A percentile compares a stretch with the other conserved stretches of the same genome.
Evolutionary conservation across 1,140 invertebrate genomes (phyloP).

Genomic region (Panagrolaimus sp.): DNA sequence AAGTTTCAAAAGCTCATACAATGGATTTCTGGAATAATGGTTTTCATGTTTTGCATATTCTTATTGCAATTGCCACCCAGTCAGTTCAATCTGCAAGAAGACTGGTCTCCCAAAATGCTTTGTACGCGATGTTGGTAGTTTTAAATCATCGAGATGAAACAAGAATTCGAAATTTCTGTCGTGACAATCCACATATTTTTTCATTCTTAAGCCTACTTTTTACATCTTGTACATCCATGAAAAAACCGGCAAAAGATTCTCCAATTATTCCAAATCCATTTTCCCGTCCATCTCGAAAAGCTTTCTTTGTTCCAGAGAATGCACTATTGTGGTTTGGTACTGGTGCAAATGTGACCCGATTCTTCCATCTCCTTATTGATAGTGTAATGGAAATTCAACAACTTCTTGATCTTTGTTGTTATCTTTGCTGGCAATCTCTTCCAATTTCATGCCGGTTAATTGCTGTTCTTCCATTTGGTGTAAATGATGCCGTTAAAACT

Average conservation of each 20-base stretch:
- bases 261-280: neutral
- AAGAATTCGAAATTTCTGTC: neutral
- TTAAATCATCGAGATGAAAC: neutral
- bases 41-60: neutral
- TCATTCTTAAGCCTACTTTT: neutral
- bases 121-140: neutral
- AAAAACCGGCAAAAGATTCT: neutral
- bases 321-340: neutral
- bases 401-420: neutral
- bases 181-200: constrained; percentile 5
- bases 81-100: neutral
- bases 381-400: neutral
- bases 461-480: neutral
- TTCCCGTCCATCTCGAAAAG: neutral
- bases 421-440: neutral
- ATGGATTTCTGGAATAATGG: constrained; percentile 6
- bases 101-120: neutral
- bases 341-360: neutral
- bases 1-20: neutral
- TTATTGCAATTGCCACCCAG: neutral
- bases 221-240: constrained; percentile 8
- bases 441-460: neutral
- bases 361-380: neutral
- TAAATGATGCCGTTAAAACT: neutral
- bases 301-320: constrained; percentile 8